Conservation (phyloP, 64 coral and sea anemone genomes). For the Porites lutea region DNA sequence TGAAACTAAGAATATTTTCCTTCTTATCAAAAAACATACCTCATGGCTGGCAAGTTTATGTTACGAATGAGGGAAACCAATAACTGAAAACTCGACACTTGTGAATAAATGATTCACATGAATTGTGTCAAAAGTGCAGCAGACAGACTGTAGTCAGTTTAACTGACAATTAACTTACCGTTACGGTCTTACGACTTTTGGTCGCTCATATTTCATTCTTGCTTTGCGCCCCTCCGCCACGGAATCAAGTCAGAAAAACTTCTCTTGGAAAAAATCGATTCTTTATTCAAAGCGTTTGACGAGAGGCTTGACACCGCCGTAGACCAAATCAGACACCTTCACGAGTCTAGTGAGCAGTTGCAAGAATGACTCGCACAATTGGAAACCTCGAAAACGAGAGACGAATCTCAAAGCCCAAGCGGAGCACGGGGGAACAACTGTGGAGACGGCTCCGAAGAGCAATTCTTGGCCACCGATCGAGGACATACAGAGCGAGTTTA, state of each 20-base stretch:
- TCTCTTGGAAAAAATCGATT: no score
- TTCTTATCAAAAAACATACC: no score
- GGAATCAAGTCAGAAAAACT: not conserved
- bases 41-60: no score
- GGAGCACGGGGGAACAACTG: not conserved
- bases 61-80: no score
- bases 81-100: no score
- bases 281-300: not conserved
- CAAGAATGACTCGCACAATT: not conserved
- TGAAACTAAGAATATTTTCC: no score
- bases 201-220: constrained; percentile 19
- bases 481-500: not conserved
- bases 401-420: not conserved
- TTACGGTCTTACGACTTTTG: no score
- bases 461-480: constrained; percentile 6
- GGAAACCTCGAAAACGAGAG: not conserved
- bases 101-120: no score
- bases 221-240: not conserved
- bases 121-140: no score
- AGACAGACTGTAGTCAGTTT: no score
- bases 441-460: constrained; percentile 1
- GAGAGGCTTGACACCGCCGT: not conserved
- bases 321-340: not conserved
- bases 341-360: not conserved
- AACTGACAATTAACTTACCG: no score